Evolutionary conservation across 2,888 invertebrate genomes (phyloP).

Genomic region (Caenorhabditis afra): DNA sequence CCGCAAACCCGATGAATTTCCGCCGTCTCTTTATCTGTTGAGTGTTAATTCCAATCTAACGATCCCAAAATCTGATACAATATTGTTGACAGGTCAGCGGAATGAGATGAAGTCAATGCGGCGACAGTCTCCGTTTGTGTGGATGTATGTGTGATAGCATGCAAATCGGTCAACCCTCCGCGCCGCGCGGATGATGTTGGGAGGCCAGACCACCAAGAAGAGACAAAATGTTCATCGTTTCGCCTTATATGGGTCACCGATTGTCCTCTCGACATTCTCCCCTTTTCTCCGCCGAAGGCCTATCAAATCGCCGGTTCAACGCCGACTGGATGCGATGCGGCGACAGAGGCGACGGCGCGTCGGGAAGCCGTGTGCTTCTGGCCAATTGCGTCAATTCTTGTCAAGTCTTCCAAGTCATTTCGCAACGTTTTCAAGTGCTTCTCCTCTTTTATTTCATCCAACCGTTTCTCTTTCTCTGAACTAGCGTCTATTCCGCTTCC

Average conservation of each 20-base stretch:
- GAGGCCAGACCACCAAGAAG: constrained; percentile 55
- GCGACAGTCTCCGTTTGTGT: constrained; percentile 33
- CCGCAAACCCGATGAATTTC: constrained; percentile 14
- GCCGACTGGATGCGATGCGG: constrained; percentile 14
- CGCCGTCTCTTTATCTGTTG: constrained; percentile 17
- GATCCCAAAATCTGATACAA: constrained; percentile 54
- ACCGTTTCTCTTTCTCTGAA: neutral
- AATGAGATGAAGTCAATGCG: constrained; percentile 39
- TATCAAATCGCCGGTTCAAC: constrained; percentile 53
- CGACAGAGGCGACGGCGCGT: constrained; percentile 25
- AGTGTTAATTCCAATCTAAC: constrained; percentile 38
- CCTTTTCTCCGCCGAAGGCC: constrained; percentile 31
- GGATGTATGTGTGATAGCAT: constrained; percentile 53
- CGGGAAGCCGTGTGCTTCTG: constrained; percentile 50
- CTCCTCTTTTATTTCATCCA: constrained; percentile 9
- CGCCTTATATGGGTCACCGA: constrained; percentile 59
- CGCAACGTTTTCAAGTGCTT: constrained; percentile 52
- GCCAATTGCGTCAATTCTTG: constrained; percentile 53
- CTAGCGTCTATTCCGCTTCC: neutral
- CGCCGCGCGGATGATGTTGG: constrained; percentile 12
- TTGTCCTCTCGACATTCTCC: constrained; percentile 51
- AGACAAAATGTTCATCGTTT: constrained; percentile 55
- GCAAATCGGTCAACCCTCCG: constrained; percentile 46
- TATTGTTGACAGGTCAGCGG: constrained; percentile 49
- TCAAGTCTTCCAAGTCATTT: constrained; percentile 47